Base-by-base conservation (phyloP, 1,140 invertebrate genomes). In the Panagrolaimus sp. region DNA sequence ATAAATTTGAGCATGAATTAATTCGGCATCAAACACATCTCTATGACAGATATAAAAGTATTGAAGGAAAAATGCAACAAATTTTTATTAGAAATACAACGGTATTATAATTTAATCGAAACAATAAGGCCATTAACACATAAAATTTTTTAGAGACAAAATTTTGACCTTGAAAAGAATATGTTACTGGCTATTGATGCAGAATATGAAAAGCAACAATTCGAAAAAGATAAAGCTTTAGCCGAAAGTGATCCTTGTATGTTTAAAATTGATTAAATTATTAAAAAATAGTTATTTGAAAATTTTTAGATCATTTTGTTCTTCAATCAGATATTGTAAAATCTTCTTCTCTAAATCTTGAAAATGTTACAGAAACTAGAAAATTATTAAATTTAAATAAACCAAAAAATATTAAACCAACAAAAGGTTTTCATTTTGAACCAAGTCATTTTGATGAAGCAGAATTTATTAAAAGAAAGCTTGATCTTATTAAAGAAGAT, bases 121-220 rank as follows among this genome's bases (percentile, higher is more conserved):
- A n/a, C n/a, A n/a, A 57, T 11, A 48, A 23, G 4, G 51, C 11
- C 4, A n/a, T 20, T 57, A 3, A 57, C 20, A 57, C n/a, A 11
- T 57, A 27, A 57, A 5, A 51, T 38, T 11, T 51, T 57, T 57
- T 27, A 57, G 51, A n/a, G 27, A 11, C 20, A 27, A 20, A 27
- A 57, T 27, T 57, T 27, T 11, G n/a, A 25, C 9, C 20, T 57
- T 20, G 51, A 57, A 25, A 27, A 57, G 51, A 57, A 20, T 25
- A 57, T 57, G 51, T 16, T 57, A 16, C 11, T 57, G 51, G 51
- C 51, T 25, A 14, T 57, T 57, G 51, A 57, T 57, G 20, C 27
- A 1, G 51, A 57, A 27, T 57, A 57, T 16, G 51, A 57, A 16
- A 57, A 57, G 20, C 51, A 57, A 57, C 51, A 57, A 27, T 27